Percentiles rank a stretch among this genome's conserved stretches.
Conservation (phyloP, 2,888 invertebrate species). For the Caenorhabditis auriculariae region DNA sequence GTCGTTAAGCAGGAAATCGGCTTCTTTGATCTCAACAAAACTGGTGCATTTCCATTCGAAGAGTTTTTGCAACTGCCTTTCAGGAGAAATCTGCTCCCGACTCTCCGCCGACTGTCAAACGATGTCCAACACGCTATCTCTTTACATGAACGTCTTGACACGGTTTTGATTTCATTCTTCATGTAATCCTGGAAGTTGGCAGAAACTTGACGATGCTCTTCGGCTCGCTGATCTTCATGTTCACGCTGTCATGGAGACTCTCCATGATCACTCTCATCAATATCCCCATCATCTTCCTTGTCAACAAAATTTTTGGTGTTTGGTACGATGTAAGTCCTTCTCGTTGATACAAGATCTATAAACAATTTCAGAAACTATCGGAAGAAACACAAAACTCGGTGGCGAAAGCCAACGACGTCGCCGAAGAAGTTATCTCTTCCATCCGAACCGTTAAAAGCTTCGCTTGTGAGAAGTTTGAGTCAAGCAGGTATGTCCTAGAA, state of each 20-base stretch:
- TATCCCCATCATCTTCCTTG: constrained; percentile 64
- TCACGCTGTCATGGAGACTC: constrained; percentile 65
- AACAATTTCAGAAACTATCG: constrained; percentile 62
- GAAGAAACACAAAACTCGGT: constrained; percentile 65
- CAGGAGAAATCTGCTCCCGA: constrained; percentile 66
- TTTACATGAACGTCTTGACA: constrained; percentile 65
- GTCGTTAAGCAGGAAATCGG: constrained; percentile 65
- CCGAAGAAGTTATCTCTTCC: constrained; percentile 65
- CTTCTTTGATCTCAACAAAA: constrained; percentile 65
- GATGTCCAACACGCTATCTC: constrained; percentile 65
- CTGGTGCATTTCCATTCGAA: constrained; percentile 47
- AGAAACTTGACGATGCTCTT: constrained; percentile 64
- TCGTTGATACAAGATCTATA: neutral
- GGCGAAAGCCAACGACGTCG: constrained; percentile 66
- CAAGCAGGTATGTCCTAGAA: constrained; percentile 23
- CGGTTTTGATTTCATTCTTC: no score
- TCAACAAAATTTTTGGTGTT: constrained; percentile 65
- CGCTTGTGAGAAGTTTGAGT: constrained; percentile 65
- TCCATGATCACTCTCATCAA: constrained; percentile 65
- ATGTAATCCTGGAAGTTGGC: neutral
- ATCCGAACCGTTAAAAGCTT: constrained; percentile 66
- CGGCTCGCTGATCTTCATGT: constrained; percentile 66
- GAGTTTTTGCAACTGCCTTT: constrained; percentile 7
- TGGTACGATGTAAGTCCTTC: constrained; percentile 64
- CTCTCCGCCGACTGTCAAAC: constrained; percentile 66